Conservation (phyloP, 2,888 invertebrate species). For the Sinohyriopsis cumingii region DNA sequence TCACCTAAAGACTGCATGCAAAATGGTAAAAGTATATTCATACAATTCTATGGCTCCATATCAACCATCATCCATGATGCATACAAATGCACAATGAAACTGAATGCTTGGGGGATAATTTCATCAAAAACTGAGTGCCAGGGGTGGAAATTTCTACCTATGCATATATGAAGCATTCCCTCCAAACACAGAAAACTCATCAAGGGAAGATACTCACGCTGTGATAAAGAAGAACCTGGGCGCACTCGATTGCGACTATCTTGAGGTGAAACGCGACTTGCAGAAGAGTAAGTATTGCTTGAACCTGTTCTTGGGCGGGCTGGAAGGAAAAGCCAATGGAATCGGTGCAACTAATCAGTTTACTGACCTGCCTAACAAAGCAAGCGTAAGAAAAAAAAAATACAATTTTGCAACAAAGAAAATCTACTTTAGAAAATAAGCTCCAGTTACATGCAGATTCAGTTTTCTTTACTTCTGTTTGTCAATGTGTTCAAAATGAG, state of each 20-base stretch:
- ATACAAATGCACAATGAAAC: constrained; percentile 6
- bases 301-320: constrained; percentile 7
- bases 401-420: no score
- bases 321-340: constrained; percentile 14
- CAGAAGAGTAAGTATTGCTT: constrained; percentile 22
- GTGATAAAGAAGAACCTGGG: constrained; percentile 91
- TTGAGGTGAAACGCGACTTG: constrained; percentile 34
- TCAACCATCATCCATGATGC: background rate
- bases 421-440: no score
- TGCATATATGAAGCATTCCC: background rate
- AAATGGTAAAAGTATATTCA: constrained; percentile 5
- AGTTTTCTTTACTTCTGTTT: no score
- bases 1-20: background rate
- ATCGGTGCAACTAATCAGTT: no score
- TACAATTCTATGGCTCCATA: background rate
- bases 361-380: no score
- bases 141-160: background rate
- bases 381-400: no score
- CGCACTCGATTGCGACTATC: constrained; percentile 76
- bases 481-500: no score
- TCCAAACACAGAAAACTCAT: constrained; percentile 4
- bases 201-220: constrained; percentile 80
- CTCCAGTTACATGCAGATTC: no score
- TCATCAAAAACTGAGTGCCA: constrained; percentile 2
- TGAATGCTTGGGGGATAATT: background rate